phyloP scores from a whole-genome alignment of 2,113 vertebrate species.

The Catharus fuscescens region DNA sequence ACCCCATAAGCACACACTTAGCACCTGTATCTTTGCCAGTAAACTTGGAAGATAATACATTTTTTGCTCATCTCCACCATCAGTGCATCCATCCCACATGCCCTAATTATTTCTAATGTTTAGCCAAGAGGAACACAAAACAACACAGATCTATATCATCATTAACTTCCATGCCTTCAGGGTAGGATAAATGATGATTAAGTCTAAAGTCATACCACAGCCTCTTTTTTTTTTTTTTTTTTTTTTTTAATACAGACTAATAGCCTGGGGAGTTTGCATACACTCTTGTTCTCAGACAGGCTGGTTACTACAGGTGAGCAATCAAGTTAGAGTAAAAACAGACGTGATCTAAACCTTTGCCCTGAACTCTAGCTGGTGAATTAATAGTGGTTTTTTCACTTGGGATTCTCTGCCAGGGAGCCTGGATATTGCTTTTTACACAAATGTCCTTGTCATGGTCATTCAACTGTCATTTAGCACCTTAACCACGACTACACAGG shows the following conservation, averaged over 20 bases:
- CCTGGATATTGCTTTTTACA: background rate
- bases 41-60: background rate
- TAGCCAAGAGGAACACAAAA: slow-evolving; percentile 65
- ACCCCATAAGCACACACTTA: background rate
- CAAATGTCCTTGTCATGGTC: background rate
- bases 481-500: background rate
- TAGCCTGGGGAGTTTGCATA: slow-evolving; percentile 17
- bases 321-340: slow-evolving; percentile 29
- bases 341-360: slow-evolving; percentile 7
- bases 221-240: background rate
- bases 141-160: slow-evolving; percentile 59
- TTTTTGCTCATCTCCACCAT: slow-evolving; percentile 46
- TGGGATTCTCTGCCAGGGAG: background rate
- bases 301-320: slow-evolving; percentile 13
- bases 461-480: background rate
- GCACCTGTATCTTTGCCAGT: slow-evolving; percentile 7
- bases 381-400: background rate
- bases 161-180: slow-evolving; percentile 63
- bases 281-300: slow-evolving; percentile 2
- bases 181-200: slow-evolving; percentile 66
- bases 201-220: slow-evolving; percentile 43
- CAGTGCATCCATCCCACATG: slow-evolving; percentile 36
- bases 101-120: slow-evolving; percentile 66
- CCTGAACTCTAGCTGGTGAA: background rate
- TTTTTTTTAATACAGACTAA: slow-evolving; percentile 5